These are phyloP conservation scores for Apoda limacodes DNA, from an alignment of 2,888 invertebrate genomes.

Conservation along the genomic window DNA sequence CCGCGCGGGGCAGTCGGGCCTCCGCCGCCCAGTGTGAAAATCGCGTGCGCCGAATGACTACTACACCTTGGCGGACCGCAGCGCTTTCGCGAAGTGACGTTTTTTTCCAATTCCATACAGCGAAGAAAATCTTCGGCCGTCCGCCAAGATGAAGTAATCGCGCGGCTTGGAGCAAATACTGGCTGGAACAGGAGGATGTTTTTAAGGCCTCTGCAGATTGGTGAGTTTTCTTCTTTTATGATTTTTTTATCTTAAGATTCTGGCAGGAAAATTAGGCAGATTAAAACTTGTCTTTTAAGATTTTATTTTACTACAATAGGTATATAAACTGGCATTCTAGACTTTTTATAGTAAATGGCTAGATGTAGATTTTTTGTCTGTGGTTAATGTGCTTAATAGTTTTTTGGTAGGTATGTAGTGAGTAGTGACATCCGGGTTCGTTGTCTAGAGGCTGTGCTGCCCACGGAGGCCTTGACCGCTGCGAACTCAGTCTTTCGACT, in stretches of 20 bases:
- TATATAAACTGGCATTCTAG: too few relatives aligned
- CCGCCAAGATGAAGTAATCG: constrained; percentile 34
- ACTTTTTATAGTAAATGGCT: too few relatives aligned
- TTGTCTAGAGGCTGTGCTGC: constrained; percentile 48
- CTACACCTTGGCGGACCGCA: constrained; percentile 26
- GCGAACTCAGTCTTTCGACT: constrained; percentile 36
- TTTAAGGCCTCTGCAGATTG: constrained; percentile 22
- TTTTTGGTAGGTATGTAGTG: constrained; percentile 18
- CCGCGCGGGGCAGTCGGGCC: constrained; percentile 45
- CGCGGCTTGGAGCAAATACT: constrained; percentile 27
- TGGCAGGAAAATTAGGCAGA: too few relatives aligned
- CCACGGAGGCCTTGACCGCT: constrained; percentile 62
- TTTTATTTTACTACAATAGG: too few relatives aligned
- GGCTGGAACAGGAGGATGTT: constrained; percentile 22
- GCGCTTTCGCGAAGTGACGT: constrained; percentile 7
- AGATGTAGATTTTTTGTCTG: too few relatives aligned
- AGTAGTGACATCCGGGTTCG: constrained; percentile 52
- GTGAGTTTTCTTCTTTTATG: constrained; percentile 36
- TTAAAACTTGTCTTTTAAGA: too few relatives aligned
- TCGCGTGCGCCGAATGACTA: constrained; percentile 44
- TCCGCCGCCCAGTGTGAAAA: constrained; percentile 34
- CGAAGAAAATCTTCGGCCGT: neutral
- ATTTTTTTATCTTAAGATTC: too few relatives aligned
- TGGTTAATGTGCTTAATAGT: too few relatives aligned
- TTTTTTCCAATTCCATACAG: constrained; percentile 5